phyloP scores from a whole-genome alignment of 1,140 invertebrate species.

The Charaxes varanes region DNA sequence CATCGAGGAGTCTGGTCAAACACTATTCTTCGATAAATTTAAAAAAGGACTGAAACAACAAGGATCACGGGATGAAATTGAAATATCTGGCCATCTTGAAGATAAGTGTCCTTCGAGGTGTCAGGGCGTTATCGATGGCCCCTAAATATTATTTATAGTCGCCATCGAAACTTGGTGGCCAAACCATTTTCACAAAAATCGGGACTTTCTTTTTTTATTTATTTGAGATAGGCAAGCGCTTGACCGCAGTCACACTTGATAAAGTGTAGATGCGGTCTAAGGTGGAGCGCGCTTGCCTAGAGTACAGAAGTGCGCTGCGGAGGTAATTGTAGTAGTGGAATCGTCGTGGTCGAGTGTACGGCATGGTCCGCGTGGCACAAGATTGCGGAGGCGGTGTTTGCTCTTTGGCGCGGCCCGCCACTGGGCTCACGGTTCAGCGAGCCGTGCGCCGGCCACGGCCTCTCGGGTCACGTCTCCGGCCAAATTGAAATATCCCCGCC shows the following conservation, averaged over 20 bases:
- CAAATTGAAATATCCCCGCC: slow-evolving; percentile 72
- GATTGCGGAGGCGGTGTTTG: slow-evolving; percentile 70
- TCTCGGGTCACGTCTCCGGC: slow-evolving; percentile 67
- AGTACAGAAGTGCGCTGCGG: slow-evolving; percentile 27
- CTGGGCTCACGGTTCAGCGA: slow-evolving; percentile 68
- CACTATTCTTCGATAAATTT: too few species aligned
- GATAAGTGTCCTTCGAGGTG: slow-evolving; percentile 34
- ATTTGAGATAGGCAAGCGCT: too few species aligned
- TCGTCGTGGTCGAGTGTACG: slow-evolving; percentile 62
- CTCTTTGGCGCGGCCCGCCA: slow-evolving; percentile 68
- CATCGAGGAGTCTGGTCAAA: too few species aligned
- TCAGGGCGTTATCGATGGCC: slow-evolving; percentile 51
- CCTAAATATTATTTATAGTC: slow-evolving; percentile 58
- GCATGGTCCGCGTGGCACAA: slow-evolving; percentile 68
- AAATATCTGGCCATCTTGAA: slow-evolving; percentile 33
- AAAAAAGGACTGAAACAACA: neutral
- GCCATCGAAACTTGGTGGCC: too few species aligned
- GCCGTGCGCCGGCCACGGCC: slow-evolving; percentile 56
- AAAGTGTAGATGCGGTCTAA: too few species aligned
- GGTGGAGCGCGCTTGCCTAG: too few species aligned
- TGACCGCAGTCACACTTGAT: too few species aligned
- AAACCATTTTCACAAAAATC: too few species aligned
- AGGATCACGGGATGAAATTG: slow-evolving; percentile 19
- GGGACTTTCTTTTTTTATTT: too few species aligned
- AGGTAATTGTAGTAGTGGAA: slow-evolving; percentile 56